Conservation (phyloP, 2,888 invertebrate genomes). For the Brachypterus glaber region DNA sequence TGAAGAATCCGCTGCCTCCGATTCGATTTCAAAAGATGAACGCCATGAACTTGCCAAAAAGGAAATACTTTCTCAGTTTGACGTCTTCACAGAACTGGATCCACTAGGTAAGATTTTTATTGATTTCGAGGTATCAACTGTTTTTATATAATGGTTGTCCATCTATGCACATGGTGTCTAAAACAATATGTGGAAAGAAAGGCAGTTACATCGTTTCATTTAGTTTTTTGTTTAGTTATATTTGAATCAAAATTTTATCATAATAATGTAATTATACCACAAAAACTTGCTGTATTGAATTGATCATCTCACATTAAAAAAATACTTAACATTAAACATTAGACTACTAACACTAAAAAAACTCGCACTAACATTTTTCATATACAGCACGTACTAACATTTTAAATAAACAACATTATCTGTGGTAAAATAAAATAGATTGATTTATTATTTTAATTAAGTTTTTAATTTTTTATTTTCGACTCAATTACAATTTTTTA, state of each 20-base stretch:
- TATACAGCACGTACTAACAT: constrained; percentile 9
- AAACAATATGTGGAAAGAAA: background rate
- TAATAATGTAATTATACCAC: too few species aligned
- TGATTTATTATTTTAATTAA: constrained; percentile 20
- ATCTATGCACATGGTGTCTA: constrained; percentile 1
- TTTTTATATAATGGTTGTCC: too few species aligned
- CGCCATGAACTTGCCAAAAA: constrained; percentile 36
- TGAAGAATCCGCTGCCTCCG: constrained; percentile 31
- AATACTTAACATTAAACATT: too few species aligned
- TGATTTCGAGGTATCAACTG: too few species aligned
- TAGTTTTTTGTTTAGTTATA: constrained; percentile 3
- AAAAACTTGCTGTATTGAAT: too few species aligned
- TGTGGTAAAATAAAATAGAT: constrained; percentile 34
- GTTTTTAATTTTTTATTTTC: constrained; percentile 17
- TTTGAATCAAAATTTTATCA: too few species aligned
- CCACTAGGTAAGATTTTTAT: constrained; percentile 84
- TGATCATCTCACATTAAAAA: too few species aligned
- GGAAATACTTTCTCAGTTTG: constrained; percentile 48
- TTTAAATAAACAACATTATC: constrained; percentile 20
- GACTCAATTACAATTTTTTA: constrained; percentile 19
- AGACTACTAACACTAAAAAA: background rate
- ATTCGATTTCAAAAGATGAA: constrained; percentile 31
- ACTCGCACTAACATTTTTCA: too few species aligned
- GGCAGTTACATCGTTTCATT: constrained; percentile 1
- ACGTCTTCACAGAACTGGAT: constrained; percentile 89